A percentile compares a stretch with the other conserved stretches of the same genome.
Evolutionary conservation across 2,888 invertebrate species (phyloP).

Genomic region (Chymomyza procnemis): DNA sequence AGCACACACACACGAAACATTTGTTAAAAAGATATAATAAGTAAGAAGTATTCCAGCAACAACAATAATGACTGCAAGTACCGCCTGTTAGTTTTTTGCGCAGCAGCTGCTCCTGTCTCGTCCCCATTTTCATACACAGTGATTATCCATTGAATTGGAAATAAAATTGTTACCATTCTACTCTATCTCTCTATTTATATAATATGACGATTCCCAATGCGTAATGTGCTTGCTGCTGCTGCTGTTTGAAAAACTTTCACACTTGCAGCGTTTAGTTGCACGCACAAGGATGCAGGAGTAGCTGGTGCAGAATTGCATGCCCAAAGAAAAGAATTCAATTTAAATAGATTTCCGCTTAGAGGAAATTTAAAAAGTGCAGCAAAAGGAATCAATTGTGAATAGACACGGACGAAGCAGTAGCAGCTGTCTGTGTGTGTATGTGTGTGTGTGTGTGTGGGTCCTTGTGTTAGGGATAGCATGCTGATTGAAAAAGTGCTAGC

Average conservation of each 20-base stretch:
- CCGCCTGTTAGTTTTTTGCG: constrained; percentile 40
- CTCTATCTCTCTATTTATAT: constrained; percentile 20
- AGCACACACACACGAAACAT: constrained; percentile 40
- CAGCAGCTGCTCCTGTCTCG: not conserved
- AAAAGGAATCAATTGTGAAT: constrained; percentile 62
- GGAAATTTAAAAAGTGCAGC: constrained; percentile 71
- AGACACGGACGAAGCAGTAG: constrained; percentile 18
- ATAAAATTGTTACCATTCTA: constrained; percentile 65
- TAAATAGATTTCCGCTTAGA: constrained; percentile 76
- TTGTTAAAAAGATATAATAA: constrained; percentile 66
- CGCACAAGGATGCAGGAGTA: constrained; percentile 21
- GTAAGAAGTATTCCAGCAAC: constrained; percentile 24
- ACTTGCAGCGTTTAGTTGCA: constrained; percentile 5
- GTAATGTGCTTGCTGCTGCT: constrained; percentile 52
- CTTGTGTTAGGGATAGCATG: constrained; percentile 37
- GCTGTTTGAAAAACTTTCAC: not conserved
- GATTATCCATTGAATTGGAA: constrained; percentile 77
- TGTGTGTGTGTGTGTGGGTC: constrained; percentile 8
- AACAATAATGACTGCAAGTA: constrained; percentile 45
- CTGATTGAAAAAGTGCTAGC: constrained; percentile 68
- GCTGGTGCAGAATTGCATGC: constrained; percentile 46
- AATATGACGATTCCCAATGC: constrained; percentile 63
- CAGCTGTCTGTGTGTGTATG: not conserved
- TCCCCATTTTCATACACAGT: constrained; percentile 48
- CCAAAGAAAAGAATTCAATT: constrained; percentile 70